Percentiles rank a stretch among this genome's conserved stretches.
phyloP scores from a whole-genome alignment of 2,797 vertebrate genomes.

The Lates japonicus region DNA sequence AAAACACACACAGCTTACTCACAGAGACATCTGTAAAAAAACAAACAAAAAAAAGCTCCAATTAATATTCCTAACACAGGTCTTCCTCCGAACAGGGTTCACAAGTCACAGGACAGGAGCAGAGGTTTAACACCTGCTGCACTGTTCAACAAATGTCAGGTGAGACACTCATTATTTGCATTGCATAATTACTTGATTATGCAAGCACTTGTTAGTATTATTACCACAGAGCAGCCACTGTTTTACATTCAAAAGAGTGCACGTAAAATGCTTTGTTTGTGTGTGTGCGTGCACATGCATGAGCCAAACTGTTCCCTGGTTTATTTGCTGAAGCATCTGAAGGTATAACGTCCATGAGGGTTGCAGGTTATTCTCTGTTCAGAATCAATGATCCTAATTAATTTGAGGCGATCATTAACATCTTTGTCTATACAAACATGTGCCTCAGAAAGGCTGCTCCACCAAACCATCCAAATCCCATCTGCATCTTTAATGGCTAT shows the following conservation, averaged over 20 bases:
- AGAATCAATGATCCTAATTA: constrained; percentile 38
- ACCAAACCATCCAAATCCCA: constrained; percentile 24
- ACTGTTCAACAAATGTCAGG: constrained; percentile 63
- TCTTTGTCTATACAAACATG: constrained; percentile 40
- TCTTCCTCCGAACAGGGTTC: constrained; percentile 34
- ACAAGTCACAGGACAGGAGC: constrained; percentile 59
- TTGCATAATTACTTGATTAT: constrained; percentile 66
- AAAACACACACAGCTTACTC: constrained; percentile 2
- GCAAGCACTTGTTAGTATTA: constrained; percentile 58
- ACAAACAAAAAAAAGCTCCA: not conserved
- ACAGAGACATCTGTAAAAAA: not conserved
- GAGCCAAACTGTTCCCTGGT: not conserved
- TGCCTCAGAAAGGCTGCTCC: constrained; percentile 12
- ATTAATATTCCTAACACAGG: constrained; percentile 58
- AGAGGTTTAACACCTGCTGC: constrained; percentile 67
- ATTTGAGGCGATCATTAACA: constrained; percentile 32
- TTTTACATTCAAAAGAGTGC: constrained; percentile 40
- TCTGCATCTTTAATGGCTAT: constrained; percentile 38
- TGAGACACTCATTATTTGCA: constrained; percentile 64
- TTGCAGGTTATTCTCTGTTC: constrained; percentile 34
- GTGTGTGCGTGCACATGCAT: not conserved
- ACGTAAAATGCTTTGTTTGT: constrained; percentile 18
- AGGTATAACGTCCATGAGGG: not conserved
- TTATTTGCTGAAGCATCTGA: constrained; percentile 21
- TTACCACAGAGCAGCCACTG: constrained; percentile 39